Conservation (phyloP, 2,888 invertebrate species). For the Ptycholaimellus sp. region DNA sequence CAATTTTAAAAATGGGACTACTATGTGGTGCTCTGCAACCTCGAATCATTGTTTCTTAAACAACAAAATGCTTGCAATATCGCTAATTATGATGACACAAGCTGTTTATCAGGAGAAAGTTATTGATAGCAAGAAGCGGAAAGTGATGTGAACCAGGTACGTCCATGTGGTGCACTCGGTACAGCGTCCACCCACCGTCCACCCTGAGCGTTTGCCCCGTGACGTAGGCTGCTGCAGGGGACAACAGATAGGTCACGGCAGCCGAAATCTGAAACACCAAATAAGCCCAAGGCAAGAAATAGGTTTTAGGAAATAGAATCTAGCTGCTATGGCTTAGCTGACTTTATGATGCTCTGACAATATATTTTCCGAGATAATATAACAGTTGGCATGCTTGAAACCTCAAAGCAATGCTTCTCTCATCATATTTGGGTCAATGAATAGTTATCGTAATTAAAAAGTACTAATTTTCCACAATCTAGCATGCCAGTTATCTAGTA, state of each 20-base stretch:
- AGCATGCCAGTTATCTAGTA: too few species aligned
- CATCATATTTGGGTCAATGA: not conserved
- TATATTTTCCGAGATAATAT: not conserved
- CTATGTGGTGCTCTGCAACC: too few species aligned
- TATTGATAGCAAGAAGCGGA: too few species aligned
- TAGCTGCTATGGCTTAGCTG: not conserved
- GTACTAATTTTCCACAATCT: too few species aligned
- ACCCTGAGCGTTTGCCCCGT: conserved; percentile 30
- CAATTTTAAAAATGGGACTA: too few species aligned
- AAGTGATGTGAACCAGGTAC: conserved; percentile 1
- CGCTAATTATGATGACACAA: too few species aligned
- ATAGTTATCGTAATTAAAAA: not conserved
- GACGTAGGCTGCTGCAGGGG: conserved; percentile 31
- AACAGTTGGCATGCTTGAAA: not conserved
- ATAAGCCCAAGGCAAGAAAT: conserved; percentile 1
- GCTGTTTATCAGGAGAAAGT: too few species aligned
- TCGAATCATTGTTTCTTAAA: too few species aligned
- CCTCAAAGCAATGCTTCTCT: not conserved
- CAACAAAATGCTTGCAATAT: too few species aligned
- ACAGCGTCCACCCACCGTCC: conserved; percentile 30
- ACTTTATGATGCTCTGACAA: not conserved
- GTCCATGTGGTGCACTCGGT: conserved; percentile 9
- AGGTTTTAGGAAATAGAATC: not conserved
- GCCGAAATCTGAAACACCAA: conserved; percentile 25
- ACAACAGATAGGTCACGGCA: conserved; percentile 31